Evolutionary conservation across 2,113 vertebrate species (phyloP).

Genomic region (Hypomesus transpacificus): DNA sequence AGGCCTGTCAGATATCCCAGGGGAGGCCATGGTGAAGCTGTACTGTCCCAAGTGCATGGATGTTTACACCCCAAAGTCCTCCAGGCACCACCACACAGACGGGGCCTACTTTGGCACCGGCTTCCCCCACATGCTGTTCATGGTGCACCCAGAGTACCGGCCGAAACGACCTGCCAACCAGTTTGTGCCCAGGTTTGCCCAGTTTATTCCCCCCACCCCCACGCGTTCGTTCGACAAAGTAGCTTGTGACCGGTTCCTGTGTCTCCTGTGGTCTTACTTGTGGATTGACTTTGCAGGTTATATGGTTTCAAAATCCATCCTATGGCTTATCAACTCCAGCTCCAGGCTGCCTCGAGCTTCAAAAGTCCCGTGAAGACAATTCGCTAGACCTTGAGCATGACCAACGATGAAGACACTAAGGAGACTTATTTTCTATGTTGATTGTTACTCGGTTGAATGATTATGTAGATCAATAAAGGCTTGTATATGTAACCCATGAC

Average conservation of each 20-base stretch:
- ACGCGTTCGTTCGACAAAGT: neutral
- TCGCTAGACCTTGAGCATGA: conserved; percentile 65
- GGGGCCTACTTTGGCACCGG: conserved; percentile 94
- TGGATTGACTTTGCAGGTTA: conserved; percentile 68
- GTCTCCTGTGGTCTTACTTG: neutral
- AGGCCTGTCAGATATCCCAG: conserved; percentile 93
- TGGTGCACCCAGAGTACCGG: conserved; percentile 94
- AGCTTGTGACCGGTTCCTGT: neutral
- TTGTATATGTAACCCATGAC: neutral
- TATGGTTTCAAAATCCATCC: conserved; percentile 97
- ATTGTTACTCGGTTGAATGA: conserved; percentile 4
- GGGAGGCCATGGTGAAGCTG: conserved; percentile 94
- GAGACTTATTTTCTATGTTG: neutral
- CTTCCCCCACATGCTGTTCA: conserved; percentile 97
- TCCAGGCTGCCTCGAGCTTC: conserved; percentile 94
- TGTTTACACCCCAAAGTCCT: conserved; percentile 94
- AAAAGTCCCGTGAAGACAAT: conserved; percentile 95
- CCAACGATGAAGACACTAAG: conserved; percentile 10
- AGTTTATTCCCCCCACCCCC: neutral
- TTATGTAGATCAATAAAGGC: conserved; percentile 6
- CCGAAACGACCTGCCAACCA: conserved; percentile 94
- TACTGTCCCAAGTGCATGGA: conserved; percentile 98
- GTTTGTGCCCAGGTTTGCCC: conserved; percentile 86
- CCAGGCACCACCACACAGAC: conserved; percentile 92
- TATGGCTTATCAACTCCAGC: conserved; percentile 94